Conservation (phyloP, 2,888 invertebrate species). For the Mythimna ferrago region DNA sequence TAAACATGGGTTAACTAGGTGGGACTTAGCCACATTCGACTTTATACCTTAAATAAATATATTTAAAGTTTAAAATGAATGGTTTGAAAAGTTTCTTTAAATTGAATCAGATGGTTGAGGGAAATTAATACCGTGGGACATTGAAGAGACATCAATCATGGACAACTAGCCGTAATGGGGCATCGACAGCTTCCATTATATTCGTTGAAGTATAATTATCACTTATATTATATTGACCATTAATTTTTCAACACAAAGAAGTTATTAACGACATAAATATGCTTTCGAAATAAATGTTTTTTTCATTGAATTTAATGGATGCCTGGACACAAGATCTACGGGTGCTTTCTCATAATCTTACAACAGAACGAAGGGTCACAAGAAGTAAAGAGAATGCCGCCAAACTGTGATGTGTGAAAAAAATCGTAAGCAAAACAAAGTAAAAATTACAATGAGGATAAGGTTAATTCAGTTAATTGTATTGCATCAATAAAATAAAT, state of each 20-base stretch:
- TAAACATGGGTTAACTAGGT: conserved; percentile 25
- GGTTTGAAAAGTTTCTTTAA: conserved; percentile 26
- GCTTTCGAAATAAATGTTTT: conserved; percentile 30
- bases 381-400: conserved; percentile 26
- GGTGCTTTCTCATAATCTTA: conserved; percentile 31
- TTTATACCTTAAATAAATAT: conserved; percentile 14
- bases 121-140: conserved; percentile 60
- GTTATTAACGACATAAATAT: conserved; percentile 46
- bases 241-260: conserved; percentile 55
- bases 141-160: conserved; percentile 62
- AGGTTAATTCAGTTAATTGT: not conserved
- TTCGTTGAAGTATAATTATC: conserved; percentile 59
- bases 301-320: conserved; percentile 47
- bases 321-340: conserved; percentile 13
- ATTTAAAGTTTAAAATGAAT: conserved; percentile 30
- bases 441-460: not conserved
- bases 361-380: conserved; percentile 10
- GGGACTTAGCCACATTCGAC: not conserved
- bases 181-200: conserved; percentile 66
- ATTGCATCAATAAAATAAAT: not conserved
- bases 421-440: not conserved
- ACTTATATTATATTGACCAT: conserved; percentile 46
- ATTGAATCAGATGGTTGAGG: conserved; percentile 42
- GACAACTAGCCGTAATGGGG: conserved; percentile 57
- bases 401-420: not conserved